Percentiles rank a stretch among this genome's conserved stretches.
phyloP scores from a whole-genome alignment of 2,113 vertebrate genomes.

The Onychostoma macrolepis region DNA sequence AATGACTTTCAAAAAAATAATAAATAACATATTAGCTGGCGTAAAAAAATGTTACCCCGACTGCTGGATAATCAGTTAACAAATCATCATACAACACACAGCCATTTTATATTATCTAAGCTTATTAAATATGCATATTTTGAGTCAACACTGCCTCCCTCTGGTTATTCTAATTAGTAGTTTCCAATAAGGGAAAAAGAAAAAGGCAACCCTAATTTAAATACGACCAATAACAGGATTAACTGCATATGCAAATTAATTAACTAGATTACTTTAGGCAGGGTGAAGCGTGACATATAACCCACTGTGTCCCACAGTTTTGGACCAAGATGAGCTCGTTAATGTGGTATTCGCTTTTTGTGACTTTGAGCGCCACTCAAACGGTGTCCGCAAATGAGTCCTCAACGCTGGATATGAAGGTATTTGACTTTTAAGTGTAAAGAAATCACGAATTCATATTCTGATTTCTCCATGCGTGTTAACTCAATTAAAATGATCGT shows the following conservation, averaged over 20 bases:
- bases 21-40: no score
- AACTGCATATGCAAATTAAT: constrained; percentile 28
- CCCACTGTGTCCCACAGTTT: background rate
- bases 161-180: background rate
- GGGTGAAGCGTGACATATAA: constrained; percentile 18
- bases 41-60: background rate
- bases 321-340: background rate
- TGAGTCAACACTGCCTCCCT: constrained; percentile 11
- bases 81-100: background rate
- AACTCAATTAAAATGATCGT: background rate
- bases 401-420: background rate
- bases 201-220: background rate
- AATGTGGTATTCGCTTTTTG: background rate
- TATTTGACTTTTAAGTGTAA: background rate
- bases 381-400: background rate
- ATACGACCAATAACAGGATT: background rate
- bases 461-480: background rate
- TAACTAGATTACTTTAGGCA: background rate
- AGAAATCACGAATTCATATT: background rate
- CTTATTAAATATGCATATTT: background rate
- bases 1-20: background rate
- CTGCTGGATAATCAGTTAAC: background rate
- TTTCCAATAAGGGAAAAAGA: background rate
- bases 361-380: background rate
- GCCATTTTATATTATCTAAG: background rate